Base-by-base conservation (phyloP, 2,797 vertebrate genomes). In the Hypotaenidia okinawae region DNA sequence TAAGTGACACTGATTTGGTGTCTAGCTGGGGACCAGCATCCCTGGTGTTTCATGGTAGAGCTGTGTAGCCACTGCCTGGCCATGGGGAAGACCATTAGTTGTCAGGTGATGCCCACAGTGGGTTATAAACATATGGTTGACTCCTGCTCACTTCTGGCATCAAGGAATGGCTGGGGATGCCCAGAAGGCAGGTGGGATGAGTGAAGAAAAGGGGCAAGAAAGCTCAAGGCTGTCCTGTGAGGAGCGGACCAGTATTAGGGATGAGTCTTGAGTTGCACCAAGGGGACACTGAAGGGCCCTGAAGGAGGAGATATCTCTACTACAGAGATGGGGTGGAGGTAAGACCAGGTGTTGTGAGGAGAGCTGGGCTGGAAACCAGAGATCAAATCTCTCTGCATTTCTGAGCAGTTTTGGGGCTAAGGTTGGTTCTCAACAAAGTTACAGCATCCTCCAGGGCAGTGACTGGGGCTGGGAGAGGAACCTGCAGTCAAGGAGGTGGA, bases 1-100 rank as follows among this genome's bases (percentile, higher is more conserved):
- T 22, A 54, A 37, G 51, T 57, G 37, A 89, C 86, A 73, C 76
- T 84, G 93, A 92, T 93, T 92, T 90, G 77, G 14, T 62, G 47
- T 62, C 63, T 35, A 37, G 19, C 54, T 35, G 28, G 72, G 37
- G 41, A 52, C 30, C 0, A 0, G 13, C 27, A 49, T 13, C 33
- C 37, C 57, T 47, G 11, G 43, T 47, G 58, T 16, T 58, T 30
- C 2, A 1, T 32, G 35, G 41, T 35, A 77, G 23, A 69, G 41
- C 13, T 0, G 5, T 11, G 25, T 30, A 57, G 28, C n/a, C 4
- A 3, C 45, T 64, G 3, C 18, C 55, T 54, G 68, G 22, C 16
- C n/a, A n/a, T 9, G 4, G 39, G n/a, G 25, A 80, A 68, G 37
- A n/a, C 2, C 16, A 43, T 54, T 9, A 54, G 25, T 25, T 72